Evolutionary conservation across 2,888 invertebrate species (phyloP).

Genomic region (Himalopsyche anomala): DNA sequence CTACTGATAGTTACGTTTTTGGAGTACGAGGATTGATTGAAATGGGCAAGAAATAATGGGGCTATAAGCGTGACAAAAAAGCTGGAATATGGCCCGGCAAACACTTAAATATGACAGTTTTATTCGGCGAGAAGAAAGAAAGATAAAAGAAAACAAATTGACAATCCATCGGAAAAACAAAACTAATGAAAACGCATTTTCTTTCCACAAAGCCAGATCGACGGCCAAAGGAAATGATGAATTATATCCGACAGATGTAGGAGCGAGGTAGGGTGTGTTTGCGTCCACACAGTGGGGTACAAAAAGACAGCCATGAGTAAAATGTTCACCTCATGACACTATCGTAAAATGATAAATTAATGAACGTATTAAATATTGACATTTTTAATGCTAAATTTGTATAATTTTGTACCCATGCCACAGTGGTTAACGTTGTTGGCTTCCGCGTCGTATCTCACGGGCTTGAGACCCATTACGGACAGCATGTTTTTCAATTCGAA

Average conservation of each 20-base stretch:
- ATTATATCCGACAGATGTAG: slow-evolving; percentile 49
- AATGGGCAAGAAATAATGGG: neutral
- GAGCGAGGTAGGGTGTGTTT: neutral
- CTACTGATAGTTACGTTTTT: no score
- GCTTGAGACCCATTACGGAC: no score
- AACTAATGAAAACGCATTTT: slow-evolving; percentile 57
- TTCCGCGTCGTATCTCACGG: no score
- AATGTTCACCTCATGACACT: neutral
- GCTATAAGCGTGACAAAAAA: neutral
- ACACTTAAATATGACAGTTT: slow-evolving; percentile 26
- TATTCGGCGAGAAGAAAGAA: slow-evolving; percentile 12
- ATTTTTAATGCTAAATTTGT: no score
- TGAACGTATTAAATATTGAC: no score
- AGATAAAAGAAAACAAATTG: slow-evolving; percentile 50
- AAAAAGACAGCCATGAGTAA: neutral
- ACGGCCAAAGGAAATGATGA: slow-evolving; percentile 57
- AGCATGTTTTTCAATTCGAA: no score
- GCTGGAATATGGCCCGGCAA: neutral
- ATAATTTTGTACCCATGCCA: no score
- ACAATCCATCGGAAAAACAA: slow-evolving; percentile 50
- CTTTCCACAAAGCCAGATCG: slow-evolving; percentile 48
- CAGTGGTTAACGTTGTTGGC: no score
- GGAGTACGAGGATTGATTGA: neutral
- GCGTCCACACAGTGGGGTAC: neutral
- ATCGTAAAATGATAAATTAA: no score